phyloP scores from a whole-genome alignment of 1,140 invertebrate genomes.

The Spodoptera litura region DNA sequence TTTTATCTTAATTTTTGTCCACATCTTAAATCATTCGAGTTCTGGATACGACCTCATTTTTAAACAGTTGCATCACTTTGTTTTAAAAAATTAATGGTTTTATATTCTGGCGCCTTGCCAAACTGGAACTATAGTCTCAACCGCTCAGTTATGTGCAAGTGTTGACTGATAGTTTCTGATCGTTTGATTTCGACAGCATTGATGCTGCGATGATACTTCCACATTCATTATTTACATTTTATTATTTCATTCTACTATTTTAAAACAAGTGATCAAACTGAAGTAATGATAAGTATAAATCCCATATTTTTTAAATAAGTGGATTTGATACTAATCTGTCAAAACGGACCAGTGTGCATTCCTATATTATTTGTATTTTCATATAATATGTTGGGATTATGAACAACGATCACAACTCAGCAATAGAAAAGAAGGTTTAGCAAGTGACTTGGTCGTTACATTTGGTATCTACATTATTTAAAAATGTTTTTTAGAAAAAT shows the following conservation, averaged over 20 bases:
- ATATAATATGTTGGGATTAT: no score
- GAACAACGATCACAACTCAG: no score
- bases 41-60: slow-evolving; percentile 55
- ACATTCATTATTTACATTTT: slow-evolving; percentile 40
- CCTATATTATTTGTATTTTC: no score
- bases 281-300: no score
- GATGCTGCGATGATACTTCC: background rate
- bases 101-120: slow-evolving; percentile 65
- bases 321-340: no score
- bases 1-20: slow-evolving; percentile 48
- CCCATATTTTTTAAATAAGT: no score
- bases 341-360: no score
- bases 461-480: no score
- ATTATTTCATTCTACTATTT: background rate
- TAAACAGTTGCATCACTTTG: slow-evolving; percentile 57
- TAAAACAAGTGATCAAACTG: no score
- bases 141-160: slow-evolving; percentile 42
- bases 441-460: no score
- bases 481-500: no score
- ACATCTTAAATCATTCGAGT: slow-evolving; percentile 34
- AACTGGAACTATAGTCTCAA: slow-evolving; percentile 49
- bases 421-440: no score
- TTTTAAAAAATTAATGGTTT: slow-evolving; percentile 64
- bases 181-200: slow-evolving; percentile 17
- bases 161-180: slow-evolving; percentile 35